Conservation (phyloP, 2,797 vertebrate species). For the Mormyrus proboscirostris region DNA sequence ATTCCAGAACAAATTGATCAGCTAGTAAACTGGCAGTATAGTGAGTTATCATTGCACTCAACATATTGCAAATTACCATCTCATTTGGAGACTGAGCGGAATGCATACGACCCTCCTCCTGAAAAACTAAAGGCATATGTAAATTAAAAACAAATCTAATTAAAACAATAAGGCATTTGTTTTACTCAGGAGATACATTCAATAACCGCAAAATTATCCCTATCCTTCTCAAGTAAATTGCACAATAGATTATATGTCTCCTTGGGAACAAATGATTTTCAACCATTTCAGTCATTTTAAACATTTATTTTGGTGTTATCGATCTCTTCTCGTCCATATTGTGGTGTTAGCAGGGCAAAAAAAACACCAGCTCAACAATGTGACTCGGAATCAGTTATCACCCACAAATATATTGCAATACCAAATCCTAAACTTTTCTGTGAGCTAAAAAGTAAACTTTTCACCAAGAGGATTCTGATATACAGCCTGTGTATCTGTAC, state of each 20-base stretch:
- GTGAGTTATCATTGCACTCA: background rate
- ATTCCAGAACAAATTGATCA: background rate
- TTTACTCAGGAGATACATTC: conserved; percentile 32
- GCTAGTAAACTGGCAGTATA: background rate
- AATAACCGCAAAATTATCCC: conserved; percentile 37
- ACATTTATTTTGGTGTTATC: conserved; percentile 44
- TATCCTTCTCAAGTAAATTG: conserved; percentile 38
- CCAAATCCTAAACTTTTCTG: background rate
- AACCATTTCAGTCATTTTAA: conserved; percentile 40
- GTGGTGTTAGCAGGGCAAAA: background rate
- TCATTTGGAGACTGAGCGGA: conserved; percentile 21
- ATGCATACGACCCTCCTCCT: conserved; percentile 37
- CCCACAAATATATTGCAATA: background rate
- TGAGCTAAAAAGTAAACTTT: background rate
- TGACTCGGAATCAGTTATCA: background rate
- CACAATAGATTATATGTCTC: conserved; percentile 41
- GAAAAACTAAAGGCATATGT: conserved; percentile 37
- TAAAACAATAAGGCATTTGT: conserved; percentile 38
- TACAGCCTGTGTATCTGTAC: background rate
- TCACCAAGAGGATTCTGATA: background rate
- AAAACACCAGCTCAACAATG: background rate
- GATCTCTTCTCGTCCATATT: conserved; percentile 21
- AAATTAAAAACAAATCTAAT: conserved; percentile 45
- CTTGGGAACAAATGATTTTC: conserved; percentile 38
- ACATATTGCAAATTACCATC: background rate